Base-by-base conservation (phyloP, 2,888 invertebrate species). In the Tetrapedia diversipes region DNA sequence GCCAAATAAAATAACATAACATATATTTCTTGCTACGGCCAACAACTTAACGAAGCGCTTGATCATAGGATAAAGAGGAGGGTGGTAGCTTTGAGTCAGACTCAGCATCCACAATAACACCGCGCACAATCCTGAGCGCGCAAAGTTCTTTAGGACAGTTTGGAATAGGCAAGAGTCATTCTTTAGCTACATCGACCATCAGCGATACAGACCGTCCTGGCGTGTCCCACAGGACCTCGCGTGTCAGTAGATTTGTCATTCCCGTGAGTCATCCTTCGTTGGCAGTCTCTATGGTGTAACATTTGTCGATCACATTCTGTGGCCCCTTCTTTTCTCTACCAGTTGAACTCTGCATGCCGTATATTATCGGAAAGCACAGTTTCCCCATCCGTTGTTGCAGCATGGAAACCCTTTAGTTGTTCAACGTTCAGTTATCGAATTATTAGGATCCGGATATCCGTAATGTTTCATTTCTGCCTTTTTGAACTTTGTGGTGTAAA, bases 21-120 rank as follows among this genome's bases (percentile, higher is more conserved):
- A 32, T n/a, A n/a, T 1, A 10, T n/a, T 32, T 19, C 0, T 11
- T 32, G 1, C 7, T 4, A 24, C 16, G 22, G 6, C 37, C 37
- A 4, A 19, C 11, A 7, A n/a, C 66, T 68, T 82, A 82, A 82
- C 66, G 43, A 70, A 81, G 72, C 79, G 70, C 77, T 87, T 84
- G 81, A 82, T 86, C 89, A 79, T 87, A 92, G 90, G 93, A 93
- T 82, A 93, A 92, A 88, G 93, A 93, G 86, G 94, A 94, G 80
- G 92, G 94, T 77, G 95, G 95, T 86, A 94, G 94, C 90, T 94
- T 95, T 90, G 96, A 96, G 91, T 95, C 96, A 11, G 96, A 96
- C 92, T 95, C 96, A 8, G 95, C 95, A 89, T 95, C 96, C 34
- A 95, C 95, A 65, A 91, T 92, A 16, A 95, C 96, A 11, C 95